Conservation (phyloP, 1,140 invertebrate species). For the Epicauta chinensis region DNA sequence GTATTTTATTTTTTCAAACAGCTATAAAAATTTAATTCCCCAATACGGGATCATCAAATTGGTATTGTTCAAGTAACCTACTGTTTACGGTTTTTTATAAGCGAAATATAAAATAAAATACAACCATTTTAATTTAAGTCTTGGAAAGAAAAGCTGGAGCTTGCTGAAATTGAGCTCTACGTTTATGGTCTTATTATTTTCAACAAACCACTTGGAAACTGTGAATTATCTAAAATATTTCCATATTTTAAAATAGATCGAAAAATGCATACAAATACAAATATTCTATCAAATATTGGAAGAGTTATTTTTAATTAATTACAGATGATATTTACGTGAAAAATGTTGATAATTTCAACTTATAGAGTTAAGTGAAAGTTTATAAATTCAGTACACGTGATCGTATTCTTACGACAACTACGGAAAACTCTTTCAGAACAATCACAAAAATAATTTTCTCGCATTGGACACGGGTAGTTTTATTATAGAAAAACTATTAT, state of each 20-base stretch:
- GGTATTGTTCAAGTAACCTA: neutral
- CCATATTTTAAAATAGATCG: neutral
- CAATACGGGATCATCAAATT: no score
- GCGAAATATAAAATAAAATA: constrained; percentile 21
- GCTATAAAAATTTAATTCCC: no score
- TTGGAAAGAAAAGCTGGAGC: constrained; percentile 10
- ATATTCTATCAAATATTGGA: no score
- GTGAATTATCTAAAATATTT: constrained; percentile 17
- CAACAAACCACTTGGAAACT: constrained; percentile 17
- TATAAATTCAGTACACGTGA: constrained; percentile 12
- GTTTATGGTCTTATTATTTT: constrained; percentile 21
- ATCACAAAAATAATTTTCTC: constrained; percentile 11
- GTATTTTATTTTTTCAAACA: no score
- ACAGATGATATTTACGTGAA: constrained; percentile 5
- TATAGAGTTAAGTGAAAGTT: constrained; percentile 1
- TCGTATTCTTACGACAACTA: constrained; percentile 4
- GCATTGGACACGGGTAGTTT: neutral
- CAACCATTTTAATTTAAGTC: constrained; percentile 20
- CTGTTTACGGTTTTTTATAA: constrained; percentile 9
- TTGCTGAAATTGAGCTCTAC: constrained; percentile 12
- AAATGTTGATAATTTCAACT: neutral
- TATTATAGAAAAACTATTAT: neutral
- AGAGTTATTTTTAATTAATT: no score
- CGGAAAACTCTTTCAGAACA: constrained; percentile 14
- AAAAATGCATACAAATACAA: no score